Base-by-base conservation (phyloP, 2,113 vertebrate genomes). In the Castor canadensis region DNA sequence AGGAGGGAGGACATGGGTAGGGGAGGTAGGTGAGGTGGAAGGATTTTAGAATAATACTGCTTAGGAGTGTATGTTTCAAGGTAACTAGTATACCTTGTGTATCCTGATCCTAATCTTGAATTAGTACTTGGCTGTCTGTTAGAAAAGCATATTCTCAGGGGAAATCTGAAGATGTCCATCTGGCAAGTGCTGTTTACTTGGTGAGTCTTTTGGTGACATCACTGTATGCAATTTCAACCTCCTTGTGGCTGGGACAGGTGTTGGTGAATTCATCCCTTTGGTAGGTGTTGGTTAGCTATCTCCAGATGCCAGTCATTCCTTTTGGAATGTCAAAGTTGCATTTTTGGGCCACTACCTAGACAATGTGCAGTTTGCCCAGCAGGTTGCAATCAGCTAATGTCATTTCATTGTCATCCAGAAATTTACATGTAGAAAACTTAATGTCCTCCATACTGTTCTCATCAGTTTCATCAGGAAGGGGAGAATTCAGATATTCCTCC, bases 181-280 rank as follows among this genome's bases (percentile, higher is more conserved):
- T 58, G 19, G 1, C 28, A 87, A 89, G 96, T 66, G 97, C 96
- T 56, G 80, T 83, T 99, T 99, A 99, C 98, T 99, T 99, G 96
- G 99, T 99, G 47, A 99, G 99, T 98, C 99, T 99, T 98, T 99
- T 99, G 98, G 99, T 99, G 93, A 99, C 99, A 4, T 99, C 99
- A 30, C 97, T 99, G 86, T 99, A 99, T 40, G 99, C 99, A 7
- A 99, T 99, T 98, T 99, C 99, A 0, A 99, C 99, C 98, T 99
- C 99, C 96, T 99, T 99, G 95, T 99, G 99, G 43, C 99, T 99
- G 96, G 99, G 99, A 98, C 99, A 99, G 97, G 99, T 99, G 96
- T 99, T 99, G 98, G 99, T 99, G 98, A 99, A 99, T 96, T 99
- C 99, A 58, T 99, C 99, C 5, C 99, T 98, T 4, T 99, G 99